Evolutionary conservation across 2,797 vertebrate genomes (phyloP), one percentile per base, ranked within the genome.

Genomic region (Gephyroberyx darwinii): DNA sequence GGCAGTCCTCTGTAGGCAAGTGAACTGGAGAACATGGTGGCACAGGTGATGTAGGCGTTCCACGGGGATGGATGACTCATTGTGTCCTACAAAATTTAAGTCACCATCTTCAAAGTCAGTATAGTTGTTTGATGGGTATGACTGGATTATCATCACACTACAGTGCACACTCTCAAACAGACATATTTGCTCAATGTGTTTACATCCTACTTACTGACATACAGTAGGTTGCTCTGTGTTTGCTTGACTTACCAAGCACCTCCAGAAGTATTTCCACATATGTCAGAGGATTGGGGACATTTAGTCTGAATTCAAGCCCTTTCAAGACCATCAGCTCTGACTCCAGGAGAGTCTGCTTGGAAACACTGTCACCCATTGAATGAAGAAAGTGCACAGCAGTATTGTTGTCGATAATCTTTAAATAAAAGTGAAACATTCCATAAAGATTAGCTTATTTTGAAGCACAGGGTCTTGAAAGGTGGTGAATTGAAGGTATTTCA

Each of bases 211-310:
- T 12, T 26, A 2, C 4, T 26, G 26, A 67, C 31, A 48, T 66
- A 0, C 52, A 26, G 39, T 10, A 19, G 14, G 12, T 16, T 12
- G 2, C n/a, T 47, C 31, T 62, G 6, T 55, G 26, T 67, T 16
- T 45, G 8, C 12, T 19, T 1, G 31, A 75, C 92, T 92, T 89
- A 99, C 98, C 95, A 70, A 99, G 94, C 65, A 98, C 96, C 76
- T 98, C 98, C 65, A 99, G 89, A 1, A 99, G 95, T 68, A 93
- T 91, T 84, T 99, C 98, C 74, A 96, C 91, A 0, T 95, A 98
- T 0, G 86, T 92, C 78, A 97, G 65, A 0, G 98, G 96, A 80
- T 95, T 95, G 0, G 92, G 90, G 30, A 93, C 63, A 2, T 94
- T 94, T 8, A 98, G 86, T 39, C 87, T 91, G 89, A 96, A 99